Evolutionary conservation across 1,140 invertebrate genomes (phyloP), one percentile per base, ranked within the genome.

Genomic region (Drosophila quadrilineata): DNA sequence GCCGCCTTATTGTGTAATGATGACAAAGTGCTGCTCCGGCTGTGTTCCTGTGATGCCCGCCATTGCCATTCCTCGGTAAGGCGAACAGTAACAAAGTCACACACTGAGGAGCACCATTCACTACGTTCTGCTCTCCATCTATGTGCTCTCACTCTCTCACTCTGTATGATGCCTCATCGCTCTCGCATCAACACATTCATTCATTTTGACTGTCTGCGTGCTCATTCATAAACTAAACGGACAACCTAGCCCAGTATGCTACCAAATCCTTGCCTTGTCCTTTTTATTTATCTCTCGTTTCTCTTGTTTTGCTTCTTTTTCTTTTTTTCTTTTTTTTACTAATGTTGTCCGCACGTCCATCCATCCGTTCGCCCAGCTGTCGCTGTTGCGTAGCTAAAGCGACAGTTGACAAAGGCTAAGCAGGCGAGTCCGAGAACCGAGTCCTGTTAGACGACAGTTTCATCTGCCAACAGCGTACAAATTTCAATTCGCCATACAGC

Each of bases 341-440:
- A n/a, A n/a, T n/a, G n/a, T n/a, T n/a, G n/a, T n/a, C n/a, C n/a
- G n/a, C n/a, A n/a, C n/a, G 12, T 43, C 17, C n/a, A 40, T 16
- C 31, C 38, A n/a, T n/a, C n/a, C n/a, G n/a, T n/a, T n/a, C n/a
- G n/a, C n/a, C 74, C 75, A 80, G 67, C 75, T 80, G 71, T 67
- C 54, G 65, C 43, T 54, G 49, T 33, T 52, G 38, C 62, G 65
- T 71, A 69, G 41, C 71, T 80, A 80, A 80, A 73, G 77, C 76
- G 76, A 82, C 76, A 82, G 77, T 82, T 82, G 76, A 82, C 75
- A 80, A 80, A 80, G 75, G 76, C 76, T 82, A 82, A 82, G 76
- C 76, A 82, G 69, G 63, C 71, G 59, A 50, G 64, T n/a, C n/a
- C n/a, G n/a, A n/a, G n/a, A n/a, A n/a, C n/a, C n/a, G n/a, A n/a